Evolutionary conservation across 2,888 invertebrate genomes (phyloP), one percentile per base, ranked within the genome.

Genomic region (Carcina quercana): DNA sequence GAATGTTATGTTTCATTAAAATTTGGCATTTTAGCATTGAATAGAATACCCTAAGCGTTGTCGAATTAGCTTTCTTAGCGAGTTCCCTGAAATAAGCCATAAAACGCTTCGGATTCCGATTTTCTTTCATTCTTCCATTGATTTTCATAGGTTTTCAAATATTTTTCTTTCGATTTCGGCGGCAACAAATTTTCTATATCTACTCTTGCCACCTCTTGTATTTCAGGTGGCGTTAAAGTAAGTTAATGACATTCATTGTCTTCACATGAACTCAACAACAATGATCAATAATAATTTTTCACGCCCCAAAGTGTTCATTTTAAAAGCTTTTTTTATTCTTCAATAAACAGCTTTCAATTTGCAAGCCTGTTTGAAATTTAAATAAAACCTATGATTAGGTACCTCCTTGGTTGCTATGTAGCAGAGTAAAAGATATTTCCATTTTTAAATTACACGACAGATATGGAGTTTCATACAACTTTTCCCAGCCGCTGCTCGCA

Each of bases 71-170:
- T 24, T 25, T 24, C 25, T 30, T 17, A 7, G 15, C n/a, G 12
- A 30, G 15, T 2, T 30, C 30, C 7, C 17, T 12, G 17, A 17
- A 17, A 17, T 17, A 17, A 17, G 17, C 17, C 17, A 17, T 4
- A 24, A 24, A 30, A 30, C 15, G 19, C 3, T 28, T 28, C 17
- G 13, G 20, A 28, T 12, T 28, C 20, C n/a, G 28, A 28, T 13
- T 28, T 28, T 28, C 17, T 21, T 21, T 21, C 21, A 21, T 21
- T 21, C 21, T 21, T 21, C 6, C 21, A 21, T 21, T 21, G 6
- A 21, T n/a, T 21, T n/a, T 24, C 24, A 11, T 24, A 12, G 10
- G 24, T 12, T 24, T 24, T 24, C 24, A 24, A 12, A 24, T 24
- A 24, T 24, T 24, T 24, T 11, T 24, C 24, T 24, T 24, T 24